phyloP scores from a whole-genome alignment of 2,797 vertebrate species.

The Benthosema pterotum region DNA sequence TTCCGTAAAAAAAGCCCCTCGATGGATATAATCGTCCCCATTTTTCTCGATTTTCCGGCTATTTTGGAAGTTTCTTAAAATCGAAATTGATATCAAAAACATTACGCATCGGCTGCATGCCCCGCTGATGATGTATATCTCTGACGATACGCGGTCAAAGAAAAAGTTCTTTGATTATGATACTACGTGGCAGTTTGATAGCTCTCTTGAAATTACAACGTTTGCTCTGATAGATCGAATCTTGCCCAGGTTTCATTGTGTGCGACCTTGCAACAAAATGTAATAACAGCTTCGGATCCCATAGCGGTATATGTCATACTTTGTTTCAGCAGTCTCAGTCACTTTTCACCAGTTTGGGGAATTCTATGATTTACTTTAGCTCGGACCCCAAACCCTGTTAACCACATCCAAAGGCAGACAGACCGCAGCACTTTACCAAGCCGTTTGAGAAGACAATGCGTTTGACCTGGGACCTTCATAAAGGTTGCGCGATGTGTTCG shows the following conservation, averaged over 20 bases:
- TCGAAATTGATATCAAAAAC: conserved; percentile 66
- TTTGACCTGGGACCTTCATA: not conserved
- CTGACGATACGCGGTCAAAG: conserved; percentile 28
- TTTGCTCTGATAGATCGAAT: conserved; percentile 48
- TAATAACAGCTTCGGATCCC: conserved; percentile 29
- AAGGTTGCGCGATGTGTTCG: conserved; percentile 1
- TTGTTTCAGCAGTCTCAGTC: not conserved
- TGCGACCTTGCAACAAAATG: conserved; percentile 15
- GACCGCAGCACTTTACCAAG: not conserved
- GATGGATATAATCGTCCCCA: conserved; percentile 80
- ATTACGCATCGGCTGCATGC: conserved; percentile 47
- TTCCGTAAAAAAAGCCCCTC: conserved; percentile 75
- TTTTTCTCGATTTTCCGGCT: conserved; percentile 77
- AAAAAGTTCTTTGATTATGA: conserved; percentile 53
- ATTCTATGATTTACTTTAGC: conserved; percentile 1
- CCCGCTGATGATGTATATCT: conserved; percentile 40
- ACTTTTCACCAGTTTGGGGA: not conserved
- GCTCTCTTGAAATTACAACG: conserved; percentile 44
- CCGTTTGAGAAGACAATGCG: not conserved
- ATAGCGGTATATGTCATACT: not conserved
- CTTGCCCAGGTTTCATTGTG: conserved; percentile 15
- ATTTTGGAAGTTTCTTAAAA: conserved; percentile 62
- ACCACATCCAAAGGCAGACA: not conserved
- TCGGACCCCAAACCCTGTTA: not conserved
- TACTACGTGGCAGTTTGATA: conserved; percentile 41